These are phyloP conservation scores for Elephas maximus DNA, from an alignment of 2,113 vertebrate species.

Conservation along the genomic window DNA sequence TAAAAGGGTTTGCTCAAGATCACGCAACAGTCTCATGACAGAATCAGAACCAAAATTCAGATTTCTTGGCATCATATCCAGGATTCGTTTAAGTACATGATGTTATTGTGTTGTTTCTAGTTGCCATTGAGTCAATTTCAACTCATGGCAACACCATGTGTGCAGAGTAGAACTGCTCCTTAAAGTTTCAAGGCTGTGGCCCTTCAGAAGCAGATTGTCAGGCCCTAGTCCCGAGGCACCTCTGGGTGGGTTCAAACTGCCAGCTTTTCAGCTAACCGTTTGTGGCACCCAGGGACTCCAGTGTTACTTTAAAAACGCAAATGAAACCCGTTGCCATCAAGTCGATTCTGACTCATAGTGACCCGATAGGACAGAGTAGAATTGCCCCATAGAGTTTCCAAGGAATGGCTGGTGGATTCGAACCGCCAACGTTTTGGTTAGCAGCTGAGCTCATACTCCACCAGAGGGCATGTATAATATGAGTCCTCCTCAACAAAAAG, in stretches of 20 bases:
- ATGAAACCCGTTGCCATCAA: too few relatives aligned
- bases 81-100: background rate
- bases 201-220: background rate
- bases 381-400: too few relatives aligned
- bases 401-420: too few relatives aligned
- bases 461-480: background rate
- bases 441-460: too few relatives aligned
- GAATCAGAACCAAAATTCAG: background rate
- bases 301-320: background rate
- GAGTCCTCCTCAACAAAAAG: background rate
- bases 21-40: background rate
- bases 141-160: background rate
- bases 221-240: background rate
- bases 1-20: background rate
- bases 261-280: background rate
- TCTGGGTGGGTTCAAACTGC: background rate
- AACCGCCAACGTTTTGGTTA: too few relatives aligned
- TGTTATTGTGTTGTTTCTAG: background rate
- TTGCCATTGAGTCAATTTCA: background rate
- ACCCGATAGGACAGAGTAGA: too few relatives aligned
- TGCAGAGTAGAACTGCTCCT: background rate
- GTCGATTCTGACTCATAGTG: too few relatives aligned
- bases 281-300: background rate
- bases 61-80: background rate
- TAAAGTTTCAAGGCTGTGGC: background rate